phyloP scores from a whole-genome alignment of 2,888 invertebrate species.

The Hoplodrina blanda region DNA sequence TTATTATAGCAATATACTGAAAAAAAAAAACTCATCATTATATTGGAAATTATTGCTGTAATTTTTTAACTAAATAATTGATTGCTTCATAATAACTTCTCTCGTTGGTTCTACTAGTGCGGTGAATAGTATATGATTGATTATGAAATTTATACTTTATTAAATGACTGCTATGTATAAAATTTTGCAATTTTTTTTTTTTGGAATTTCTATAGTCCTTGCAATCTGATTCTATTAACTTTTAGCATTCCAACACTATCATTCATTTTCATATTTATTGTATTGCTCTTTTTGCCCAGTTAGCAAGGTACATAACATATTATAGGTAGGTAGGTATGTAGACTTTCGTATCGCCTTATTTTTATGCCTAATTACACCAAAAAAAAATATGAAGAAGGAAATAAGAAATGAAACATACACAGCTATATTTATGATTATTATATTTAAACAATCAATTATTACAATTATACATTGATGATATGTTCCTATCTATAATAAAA shows the following conservation, averaged over 20 bases:
- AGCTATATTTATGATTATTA: slow-evolving; percentile 61
- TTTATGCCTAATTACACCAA: neutral
- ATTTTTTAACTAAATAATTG: neutral
- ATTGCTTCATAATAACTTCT: neutral
- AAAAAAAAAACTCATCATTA: too few relatives aligned
- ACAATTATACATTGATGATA: slow-evolving; percentile 71
- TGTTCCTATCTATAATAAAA: slow-evolving; percentile 67
- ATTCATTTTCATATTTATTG: neutral
- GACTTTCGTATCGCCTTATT: too few relatives aligned
- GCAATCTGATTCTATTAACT: neutral
- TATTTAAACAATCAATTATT: slow-evolving; percentile 70
- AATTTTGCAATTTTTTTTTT: slow-evolving; percentile 4
- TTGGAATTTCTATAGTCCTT: neutral
- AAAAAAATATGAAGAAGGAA: neutral
- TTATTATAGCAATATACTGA: too few relatives aligned
- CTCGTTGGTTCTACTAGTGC: slow-evolving; percentile 3
- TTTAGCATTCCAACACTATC: neutral
- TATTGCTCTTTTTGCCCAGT: neutral
- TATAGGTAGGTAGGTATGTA: too few relatives aligned
- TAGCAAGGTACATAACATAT: too few relatives aligned
- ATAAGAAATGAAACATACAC: slow-evolving; percentile 16
- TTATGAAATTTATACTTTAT: slow-evolving; percentile 5
- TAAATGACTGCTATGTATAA: slow-evolving; percentile 18
- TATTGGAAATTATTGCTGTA: too few relatives aligned
- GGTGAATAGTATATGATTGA: slow-evolving; percentile 12